These are phyloP conservation scores for Phoenicopterus ruber DNA, from an alignment of 2,113 vertebrate genomes.

Conservation along the genomic window DNA sequence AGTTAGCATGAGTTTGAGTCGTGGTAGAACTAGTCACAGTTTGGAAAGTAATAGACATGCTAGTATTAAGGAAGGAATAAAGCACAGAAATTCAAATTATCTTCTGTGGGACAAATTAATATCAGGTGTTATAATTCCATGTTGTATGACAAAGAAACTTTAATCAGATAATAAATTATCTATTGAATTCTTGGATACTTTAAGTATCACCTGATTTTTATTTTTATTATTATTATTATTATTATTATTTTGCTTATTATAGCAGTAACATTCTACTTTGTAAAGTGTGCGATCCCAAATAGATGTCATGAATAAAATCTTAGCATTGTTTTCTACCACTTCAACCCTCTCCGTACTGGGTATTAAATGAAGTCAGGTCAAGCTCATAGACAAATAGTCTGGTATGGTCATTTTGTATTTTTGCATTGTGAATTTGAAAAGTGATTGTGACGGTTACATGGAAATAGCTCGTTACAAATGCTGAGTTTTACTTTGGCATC, in stretches of 20 bases:
- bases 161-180: constrained; percentile 44
- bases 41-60: not conserved
- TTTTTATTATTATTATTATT: not conserved
- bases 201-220: not conserved
- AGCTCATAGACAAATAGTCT: not conserved
- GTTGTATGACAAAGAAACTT: constrained; percentile 34
- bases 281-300: not conserved
- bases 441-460: not conserved
- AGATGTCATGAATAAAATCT: not conserved
- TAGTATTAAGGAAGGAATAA: not conserved
- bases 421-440: not conserved
- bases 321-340: not conserved
- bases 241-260: not conserved
- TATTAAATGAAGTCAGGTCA: not conserved
- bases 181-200: constrained; percentile 28
- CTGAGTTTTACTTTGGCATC: not conserved
- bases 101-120: not conserved
- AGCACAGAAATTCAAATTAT: not conserved
- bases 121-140: not conserved
- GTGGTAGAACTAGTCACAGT: not conserved
- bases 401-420: not conserved
- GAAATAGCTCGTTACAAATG: not conserved
- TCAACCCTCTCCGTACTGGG: not conserved
- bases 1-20: not conserved
- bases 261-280: not conserved